These are phyloP conservation scores for Chloebia gouldiae DNA, from an alignment of 2,113 vertebrate species.

Conservation along the genomic window DNA sequence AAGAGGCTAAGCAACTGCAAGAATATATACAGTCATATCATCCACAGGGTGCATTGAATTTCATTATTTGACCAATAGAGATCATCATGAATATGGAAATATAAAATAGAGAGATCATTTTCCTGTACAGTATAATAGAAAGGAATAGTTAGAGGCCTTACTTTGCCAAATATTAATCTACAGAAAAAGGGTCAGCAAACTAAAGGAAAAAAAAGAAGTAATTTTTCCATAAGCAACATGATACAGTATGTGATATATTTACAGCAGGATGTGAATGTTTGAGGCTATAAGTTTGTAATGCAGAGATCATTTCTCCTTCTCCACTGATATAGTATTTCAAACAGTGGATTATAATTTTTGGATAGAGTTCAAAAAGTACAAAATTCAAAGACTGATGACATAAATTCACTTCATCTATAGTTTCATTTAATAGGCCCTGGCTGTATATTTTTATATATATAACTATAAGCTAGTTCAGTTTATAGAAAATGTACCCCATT, in stretches of 20 bases:
- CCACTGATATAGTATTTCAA: constrained; percentile 59
- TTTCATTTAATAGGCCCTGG: constrained; percentile 42
- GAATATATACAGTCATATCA: background rate
- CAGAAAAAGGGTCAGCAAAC: constrained; percentile 9
- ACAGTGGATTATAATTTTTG: constrained; percentile 54
- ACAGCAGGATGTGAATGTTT: constrained; percentile 30
- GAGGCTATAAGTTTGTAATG: background rate
- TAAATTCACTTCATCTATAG: constrained; percentile 25
- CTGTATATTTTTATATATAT: background rate
- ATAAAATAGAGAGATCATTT: background rate
- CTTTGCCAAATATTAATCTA: constrained; percentile 24
- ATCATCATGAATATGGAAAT: background rate
- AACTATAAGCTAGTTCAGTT: background rate
- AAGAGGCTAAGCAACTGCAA: background rate
- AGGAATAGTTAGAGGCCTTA: background rate
- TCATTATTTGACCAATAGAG: background rate
- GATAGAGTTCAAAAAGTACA: constrained; percentile 46
- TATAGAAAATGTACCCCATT: background rate
- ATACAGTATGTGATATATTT: constrained; percentile 11
- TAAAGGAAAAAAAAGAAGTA: background rate
- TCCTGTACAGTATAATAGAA: background rate
- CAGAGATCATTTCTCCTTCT: constrained; percentile 30
- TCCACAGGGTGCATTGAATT: background rate
- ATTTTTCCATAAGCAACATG: background rate
- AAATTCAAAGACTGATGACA: constrained; percentile 50